Conservation (phyloP, 2,113 vertebrate species). For the Vimba vimba region DNA sequence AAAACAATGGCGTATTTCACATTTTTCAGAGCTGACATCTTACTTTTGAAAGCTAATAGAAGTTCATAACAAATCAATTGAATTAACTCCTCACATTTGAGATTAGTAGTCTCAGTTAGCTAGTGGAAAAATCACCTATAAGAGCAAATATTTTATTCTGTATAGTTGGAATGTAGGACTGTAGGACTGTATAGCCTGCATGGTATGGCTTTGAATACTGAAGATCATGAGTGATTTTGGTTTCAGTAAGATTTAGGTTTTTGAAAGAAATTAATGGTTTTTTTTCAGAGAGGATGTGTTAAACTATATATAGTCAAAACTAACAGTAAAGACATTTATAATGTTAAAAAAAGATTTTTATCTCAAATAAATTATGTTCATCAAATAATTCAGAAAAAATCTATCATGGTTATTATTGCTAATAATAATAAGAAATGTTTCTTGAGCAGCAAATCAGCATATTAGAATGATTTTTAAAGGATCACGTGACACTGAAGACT, state of each 20-base stretch:
- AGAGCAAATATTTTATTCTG: constrained; percentile 26
- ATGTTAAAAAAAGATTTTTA: background rate
- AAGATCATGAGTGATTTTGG: constrained; percentile 11
- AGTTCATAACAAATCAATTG: constrained; percentile 27
- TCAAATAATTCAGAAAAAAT: background rate
- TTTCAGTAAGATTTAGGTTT: background rate
- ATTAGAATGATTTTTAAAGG: background rate
- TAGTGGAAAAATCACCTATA: background rate
- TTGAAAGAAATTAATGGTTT: background rate
- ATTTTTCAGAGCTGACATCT: constrained; percentile 47
- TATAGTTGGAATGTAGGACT: background rate
- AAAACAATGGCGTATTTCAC: constrained; percentile 23
- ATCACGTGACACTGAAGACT: background rate
- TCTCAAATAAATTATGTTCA: background rate
- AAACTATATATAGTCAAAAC: background rate
- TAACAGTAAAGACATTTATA: background rate
- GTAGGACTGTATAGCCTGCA: background rate
- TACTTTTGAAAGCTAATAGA: constrained; percentile 25
- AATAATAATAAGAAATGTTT: background rate
- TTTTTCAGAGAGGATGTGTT: background rate
- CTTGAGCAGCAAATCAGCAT: background rate
- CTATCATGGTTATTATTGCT: background rate
- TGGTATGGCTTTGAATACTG: constrained; percentile 18
- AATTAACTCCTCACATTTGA: constrained; percentile 33
- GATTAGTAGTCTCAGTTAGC: constrained; percentile 1